Evolutionary conservation across 2,113 vertebrate genomes (phyloP).

Genomic region (Erythrolamprus reginae): DNA sequence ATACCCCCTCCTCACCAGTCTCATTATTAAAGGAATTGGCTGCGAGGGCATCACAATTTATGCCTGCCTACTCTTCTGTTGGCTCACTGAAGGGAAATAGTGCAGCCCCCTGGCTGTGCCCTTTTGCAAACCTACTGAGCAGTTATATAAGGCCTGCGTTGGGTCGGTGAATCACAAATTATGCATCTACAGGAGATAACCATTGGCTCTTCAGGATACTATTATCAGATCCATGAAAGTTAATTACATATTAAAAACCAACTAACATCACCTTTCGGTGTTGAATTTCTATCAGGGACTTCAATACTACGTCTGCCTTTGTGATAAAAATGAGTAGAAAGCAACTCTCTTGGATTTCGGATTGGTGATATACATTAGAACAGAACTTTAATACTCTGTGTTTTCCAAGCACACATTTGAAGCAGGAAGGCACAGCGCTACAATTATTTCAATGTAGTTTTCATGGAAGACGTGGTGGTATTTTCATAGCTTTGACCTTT

Average conservation of each 20-base stretch:
- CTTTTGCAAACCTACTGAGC: background rate
- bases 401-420: constrained; percentile 8
- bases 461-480: constrained; percentile 19
- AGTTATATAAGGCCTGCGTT: background rate
- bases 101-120: background rate
- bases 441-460: constrained; percentile 19
- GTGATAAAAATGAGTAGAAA: background rate
- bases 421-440: background rate
- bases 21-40: background rate
- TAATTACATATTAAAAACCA: background rate
- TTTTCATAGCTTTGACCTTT: constrained; percentile 34
- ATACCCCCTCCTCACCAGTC: background rate
- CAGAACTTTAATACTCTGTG: background rate
- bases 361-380: background rate
- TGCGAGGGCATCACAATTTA: background rate
- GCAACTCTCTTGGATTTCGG: background rate
- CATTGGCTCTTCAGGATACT: background rate
- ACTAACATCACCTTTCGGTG: background rate
- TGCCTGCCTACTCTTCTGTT: background rate
- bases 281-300: background rate
- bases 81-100: background rate
- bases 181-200: background rate
- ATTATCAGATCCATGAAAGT: background rate
- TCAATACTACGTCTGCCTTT: background rate
- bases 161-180: background rate